A percentile compares a stretch with the other conserved stretches of the same genome.
phyloP scores from a whole-genome alignment of 37 sponge, comb jelly and placozoan genomes.

The Ianthella basta region DNA sequence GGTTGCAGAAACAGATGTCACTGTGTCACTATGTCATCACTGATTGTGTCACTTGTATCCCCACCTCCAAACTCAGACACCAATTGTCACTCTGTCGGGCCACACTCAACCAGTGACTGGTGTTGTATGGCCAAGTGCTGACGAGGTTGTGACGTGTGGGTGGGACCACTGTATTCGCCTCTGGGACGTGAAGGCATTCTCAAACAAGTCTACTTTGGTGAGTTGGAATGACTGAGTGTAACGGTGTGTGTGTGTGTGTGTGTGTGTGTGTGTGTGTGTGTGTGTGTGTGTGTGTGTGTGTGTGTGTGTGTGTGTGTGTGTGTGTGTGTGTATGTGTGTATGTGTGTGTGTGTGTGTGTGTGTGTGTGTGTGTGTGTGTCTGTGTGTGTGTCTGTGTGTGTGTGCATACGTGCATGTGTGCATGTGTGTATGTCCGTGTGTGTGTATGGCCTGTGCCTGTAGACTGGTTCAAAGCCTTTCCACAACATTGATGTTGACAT shows the following conservation, averaged over 20 bases:
- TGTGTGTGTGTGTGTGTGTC: too few species aligned
- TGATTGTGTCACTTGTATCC: background rate
- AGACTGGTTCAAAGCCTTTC: conserved; percentile 79
- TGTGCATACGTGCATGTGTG: too few species aligned
- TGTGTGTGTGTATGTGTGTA: too few species aligned
- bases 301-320: too few species aligned
- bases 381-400: background rate
- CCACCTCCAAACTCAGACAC: too few species aligned
- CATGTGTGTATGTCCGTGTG: too few species aligned
- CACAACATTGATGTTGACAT: conserved; percentile 45
- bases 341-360: too few species aligned
- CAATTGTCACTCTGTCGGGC: conserved; percentile 74
- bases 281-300: too few species aligned
- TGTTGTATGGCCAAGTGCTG: conserved; percentile 64
- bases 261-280: too few species aligned
- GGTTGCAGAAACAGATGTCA: too few species aligned
- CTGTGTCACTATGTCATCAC: background rate
- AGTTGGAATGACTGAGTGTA: background rate
- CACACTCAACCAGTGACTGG: conserved; percentile 70
- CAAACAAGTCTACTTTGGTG: conserved; percentile 75
- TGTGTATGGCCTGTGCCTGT: too few species aligned
- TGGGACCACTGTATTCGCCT: conserved; percentile 85
- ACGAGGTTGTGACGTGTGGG: conserved; percentile 66
- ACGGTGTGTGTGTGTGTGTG: too few species aligned
- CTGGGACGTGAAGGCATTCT: conserved; percentile 75